These are phyloP conservation scores for Chloroclystis v-ata DNA, from an alignment of 2,888 invertebrate species.

Conservation along the genomic window DNA sequence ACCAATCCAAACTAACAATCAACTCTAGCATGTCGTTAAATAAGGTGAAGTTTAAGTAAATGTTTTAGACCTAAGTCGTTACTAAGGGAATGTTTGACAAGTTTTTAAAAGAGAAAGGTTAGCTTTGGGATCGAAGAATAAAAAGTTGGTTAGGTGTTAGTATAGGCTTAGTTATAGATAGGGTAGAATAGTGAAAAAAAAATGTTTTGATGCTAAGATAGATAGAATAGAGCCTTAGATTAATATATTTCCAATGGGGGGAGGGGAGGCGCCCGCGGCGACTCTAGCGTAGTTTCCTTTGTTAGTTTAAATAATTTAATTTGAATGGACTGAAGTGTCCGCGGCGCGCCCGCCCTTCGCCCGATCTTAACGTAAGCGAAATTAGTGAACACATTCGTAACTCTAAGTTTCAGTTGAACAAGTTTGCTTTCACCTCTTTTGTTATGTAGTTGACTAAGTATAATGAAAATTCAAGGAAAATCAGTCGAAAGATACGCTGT, in stretches of 20 bases:
- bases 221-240: slow-evolving; percentile 69
- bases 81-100: slow-evolving; percentile 66
- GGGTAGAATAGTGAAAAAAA: slow-evolving; percentile 67
- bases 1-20: slow-evolving; percentile 66
- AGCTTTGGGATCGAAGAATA: slow-evolving; percentile 56
- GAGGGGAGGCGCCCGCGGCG: slow-evolving; percentile 45
- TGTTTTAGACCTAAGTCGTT: slow-evolving; percentile 72
- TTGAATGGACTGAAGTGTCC: slow-evolving; percentile 72
- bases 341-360: slow-evolving; percentile 43
- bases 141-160: slow-evolving; percentile 65
- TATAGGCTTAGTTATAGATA: slow-evolving; percentile 72
- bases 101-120: slow-evolving; percentile 59
- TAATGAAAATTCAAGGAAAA: slow-evolving; percentile 71
- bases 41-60: slow-evolving; percentile 69
- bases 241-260: slow-evolving; percentile 56
- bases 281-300: slow-evolving; percentile 74
- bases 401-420: slow-evolving; percentile 72
- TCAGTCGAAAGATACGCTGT: slow-evolving; percentile 68
- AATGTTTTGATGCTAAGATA: slow-evolving; percentile 75
- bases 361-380: slow-evolving; percentile 45
- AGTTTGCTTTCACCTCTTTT: slow-evolving; percentile 77
- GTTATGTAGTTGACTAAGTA: slow-evolving; percentile 77
- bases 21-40: slow-evolving; percentile 66
- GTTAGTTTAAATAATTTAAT: slow-evolving; percentile 78
- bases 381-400: slow-evolving; percentile 67